Evolutionary conservation across 2,113 vertebrate genomes (phyloP), one percentile per base, ranked within the genome.

Genomic region (Prochilodus magdalenae): DNA sequence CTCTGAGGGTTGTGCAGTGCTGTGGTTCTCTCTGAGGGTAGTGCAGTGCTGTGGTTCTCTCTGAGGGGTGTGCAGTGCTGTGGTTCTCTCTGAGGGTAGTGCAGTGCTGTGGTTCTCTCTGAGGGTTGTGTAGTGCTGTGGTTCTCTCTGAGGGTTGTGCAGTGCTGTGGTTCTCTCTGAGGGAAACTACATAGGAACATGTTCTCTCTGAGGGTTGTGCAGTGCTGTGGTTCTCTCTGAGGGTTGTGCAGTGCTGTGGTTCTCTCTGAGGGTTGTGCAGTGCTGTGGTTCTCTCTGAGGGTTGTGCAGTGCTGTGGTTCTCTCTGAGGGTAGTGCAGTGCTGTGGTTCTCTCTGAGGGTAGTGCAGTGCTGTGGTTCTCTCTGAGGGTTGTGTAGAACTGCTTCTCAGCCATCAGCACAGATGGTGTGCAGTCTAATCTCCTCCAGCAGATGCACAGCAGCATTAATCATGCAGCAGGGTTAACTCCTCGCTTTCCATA

Each of bases 391-490:
- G 53, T 24, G 22, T 12, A 44, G 20, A 67, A 33, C 65, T 70
- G 36, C 24, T 13, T 40, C 36, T 60, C 5, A 0, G 53, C 20
- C 24, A 53, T 84, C 60, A 65, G 74, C 67, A 90, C 91, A 92
- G 91, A 93, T 93, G 92, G 92, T 83, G n/a, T 36, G 82, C 80
- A 83, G 69, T 87, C 80, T 84, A 83, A 86, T 85, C 86, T 88
- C 87, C 49, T 87, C 86, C 87, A 93, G 89, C 92, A 91, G 90
- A 92, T 92, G 92, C 87, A 90, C 87, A 80, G 69, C 73, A 82
- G 88, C 86, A 92, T 91, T 93, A 93, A 91, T 92, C 92, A 90
- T 79, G 79, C 84, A 85, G 84, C 85, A 88, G 86, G 86, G 88
- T 92, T 90, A 90, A 89, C 89, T 87, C 85, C 82, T 63, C 87